Evolutionary conservation across 2,888 invertebrate genomes (phyloP), one percentile per base, ranked within the genome.

Genomic region (Clitarchus hookeri): DNA sequence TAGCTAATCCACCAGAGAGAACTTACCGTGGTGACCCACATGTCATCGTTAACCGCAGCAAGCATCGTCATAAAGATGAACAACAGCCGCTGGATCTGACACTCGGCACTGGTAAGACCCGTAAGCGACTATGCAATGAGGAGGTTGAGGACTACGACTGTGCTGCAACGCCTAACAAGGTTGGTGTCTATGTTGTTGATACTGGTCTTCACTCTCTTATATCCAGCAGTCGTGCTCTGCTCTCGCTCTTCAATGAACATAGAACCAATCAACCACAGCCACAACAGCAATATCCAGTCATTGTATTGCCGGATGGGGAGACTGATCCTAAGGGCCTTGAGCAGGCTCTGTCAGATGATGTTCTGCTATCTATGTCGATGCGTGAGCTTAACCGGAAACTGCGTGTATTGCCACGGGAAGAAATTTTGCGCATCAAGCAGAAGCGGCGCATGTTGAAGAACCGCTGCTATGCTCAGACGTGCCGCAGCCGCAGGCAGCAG

Each of bases 141-240:
- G 65, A 65, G 65, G n/a, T n/a, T 19, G 65, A 65, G 1, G 65
- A 65, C n/a, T 23, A 0, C 2, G 65, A 65, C n/a, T 65, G 65
- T 65, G 65, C 65, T 65, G 23, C 65, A n/a, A 65, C 65, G 65
- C 65, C 65, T n/a, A 65, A 65, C 65, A 65, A 65, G n/a, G 19
- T 65, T n/a, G n/a, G n/a, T n/a, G 65, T 65, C 65, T 65, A 65
- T n/a, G n/a, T 65, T n/a, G 65, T n/a, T 19, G n/a, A 65, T n/a
- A 65, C 23, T 65, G 65, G 65, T 19, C 65, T 65, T 65, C 65
- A 65, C n/a, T 65, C 65, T 19, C 65, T 65, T 19, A 65, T 65
- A 65, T 65, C 65, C n/a, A 65, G 65, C 65, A 65, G 65, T n/a
- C 65, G 65, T n/a, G 65, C 65, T n/a, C 65, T 65, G n/a, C 65